phyloP scores from a whole-genome alignment of 1,140 invertebrate species.

The Achatina immaculata region DNA sequence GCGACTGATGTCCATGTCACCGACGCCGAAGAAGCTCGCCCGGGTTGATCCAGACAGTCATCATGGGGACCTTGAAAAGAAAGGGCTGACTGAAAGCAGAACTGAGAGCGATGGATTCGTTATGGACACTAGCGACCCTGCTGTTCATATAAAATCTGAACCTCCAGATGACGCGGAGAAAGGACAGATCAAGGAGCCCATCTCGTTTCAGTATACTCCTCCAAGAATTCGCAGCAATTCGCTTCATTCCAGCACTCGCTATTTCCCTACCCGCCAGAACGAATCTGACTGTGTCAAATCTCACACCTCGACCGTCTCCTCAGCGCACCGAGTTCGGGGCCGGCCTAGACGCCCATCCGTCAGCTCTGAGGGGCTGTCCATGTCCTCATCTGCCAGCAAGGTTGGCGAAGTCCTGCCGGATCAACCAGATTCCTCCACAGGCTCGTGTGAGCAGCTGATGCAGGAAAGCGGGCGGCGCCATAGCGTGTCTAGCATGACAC shows the following conservation, averaged over 20 bases:
- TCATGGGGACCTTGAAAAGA: not conserved
- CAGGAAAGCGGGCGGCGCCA: not conserved
- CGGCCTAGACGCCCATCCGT: not conserved
- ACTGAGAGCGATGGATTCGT: not conserved
- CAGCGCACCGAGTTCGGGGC: not conserved
- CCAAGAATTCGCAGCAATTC: not conserved
- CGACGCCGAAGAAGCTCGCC: not conserved
- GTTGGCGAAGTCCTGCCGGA: not conserved
- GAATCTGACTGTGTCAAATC: not conserved
- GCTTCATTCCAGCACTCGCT: not conserved
- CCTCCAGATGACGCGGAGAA: not conserved
- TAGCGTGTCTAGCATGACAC: not conserved
- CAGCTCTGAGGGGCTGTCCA: not conserved
- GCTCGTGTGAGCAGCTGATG: slow-evolving; percentile 17
- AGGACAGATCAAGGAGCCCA: not conserved
- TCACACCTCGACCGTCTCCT: not conserved
- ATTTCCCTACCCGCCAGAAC: not conserved
- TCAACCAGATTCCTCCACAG: slow-evolving; percentile 24
- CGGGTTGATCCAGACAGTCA: not conserved
- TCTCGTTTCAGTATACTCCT: not conserved
- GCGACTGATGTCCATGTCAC: not conserved
- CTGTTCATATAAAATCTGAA: not conserved
- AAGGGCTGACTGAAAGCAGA: not conserved
- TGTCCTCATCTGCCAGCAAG: not conserved
- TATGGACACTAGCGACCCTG: not conserved